Base-by-base conservation (phyloP, 2,888 invertebrate genomes). In the Perdita meconis region DNA sequence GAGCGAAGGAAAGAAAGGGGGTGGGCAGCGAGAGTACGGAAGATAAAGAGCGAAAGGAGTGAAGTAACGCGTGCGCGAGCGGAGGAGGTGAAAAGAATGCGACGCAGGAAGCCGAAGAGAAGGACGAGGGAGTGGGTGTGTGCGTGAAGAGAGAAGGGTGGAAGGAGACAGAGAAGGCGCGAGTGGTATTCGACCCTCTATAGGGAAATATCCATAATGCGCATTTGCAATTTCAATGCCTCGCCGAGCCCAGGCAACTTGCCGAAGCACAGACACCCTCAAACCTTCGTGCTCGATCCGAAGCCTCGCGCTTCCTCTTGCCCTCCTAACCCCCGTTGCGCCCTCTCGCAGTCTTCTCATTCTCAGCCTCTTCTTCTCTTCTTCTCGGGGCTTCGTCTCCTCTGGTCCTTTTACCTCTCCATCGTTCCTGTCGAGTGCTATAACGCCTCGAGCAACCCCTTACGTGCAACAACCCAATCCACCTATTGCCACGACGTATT, bases 151-250 rank as follows among this genome's bases (percentile, higher is more conserved):
- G 47, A 22, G 56, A 40, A 19, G 13, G 64, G 38, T 19, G 57
- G 55, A n/a, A 59, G 42, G 55, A 56, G 44, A 30, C 30, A 30
- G 59, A 44, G 75, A 81, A 65, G 63, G 66, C 72, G 83, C 84
- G 85, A 84, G 83, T 84, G 82, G 87, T 84, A 88, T 86, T 84
- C 86, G 83, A 85, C 88, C 88, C 89, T 90, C 90, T 90, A 90
- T 89, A 89, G 91, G 91, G 91, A 92, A 92, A 92, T 92, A 92
- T 92, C 91, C 92, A 92, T 92, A 92, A 92, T 92, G 91, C 91
- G 92, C 91, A 92, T 92, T 92, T 92, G 92, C 92, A 92, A 92
- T 92, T 92, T 92, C 92, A 92, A 92, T 92, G 91, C 87, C 87
- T 87, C 86, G 88, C 85, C 87, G 85, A 86, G 82, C 85, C 86